Percentiles rank a stretch among this genome's conserved stretches.
phyloP scores from a whole-genome alignment of 2,797 vertebrate species.

The Poeciliopsis presidionis region DNA sequence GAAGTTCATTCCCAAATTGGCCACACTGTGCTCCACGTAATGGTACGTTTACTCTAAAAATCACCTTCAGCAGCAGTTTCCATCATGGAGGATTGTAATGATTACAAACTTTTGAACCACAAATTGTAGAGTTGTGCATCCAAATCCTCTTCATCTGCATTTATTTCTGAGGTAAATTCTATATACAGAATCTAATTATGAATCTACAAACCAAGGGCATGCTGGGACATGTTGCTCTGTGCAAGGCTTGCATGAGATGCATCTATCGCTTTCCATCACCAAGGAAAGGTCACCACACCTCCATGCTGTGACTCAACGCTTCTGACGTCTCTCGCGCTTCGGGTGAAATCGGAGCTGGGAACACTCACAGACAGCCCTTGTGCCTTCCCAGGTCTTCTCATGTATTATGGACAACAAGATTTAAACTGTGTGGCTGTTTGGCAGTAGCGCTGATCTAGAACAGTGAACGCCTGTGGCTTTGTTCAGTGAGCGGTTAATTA shows the following conservation, averaged over 20 bases:
- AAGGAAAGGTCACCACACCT: conserved; percentile 40
- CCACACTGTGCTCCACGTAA: conserved; percentile 16
- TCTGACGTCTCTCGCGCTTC: conserved; percentile 39
- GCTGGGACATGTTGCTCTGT: conserved; percentile 41
- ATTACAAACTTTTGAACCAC: conserved; percentile 46
- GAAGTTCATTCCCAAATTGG: neutral
- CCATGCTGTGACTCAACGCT: conserved; percentile 47
- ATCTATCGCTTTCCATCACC: conserved; percentile 40
- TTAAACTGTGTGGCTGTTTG: conserved; percentile 41
- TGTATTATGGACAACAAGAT: conserved; percentile 73
- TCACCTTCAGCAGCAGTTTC: conserved; percentile 10
- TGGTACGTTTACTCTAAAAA: conserved; percentile 25
- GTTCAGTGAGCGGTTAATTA: conserved; percentile 48
- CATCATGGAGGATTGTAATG: conserved; percentile 36
- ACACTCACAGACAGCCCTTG: conserved; percentile 33
- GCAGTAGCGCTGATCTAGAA: conserved; percentile 27
- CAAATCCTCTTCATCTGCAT: conserved; percentile 36
- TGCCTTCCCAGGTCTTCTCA: conserved; percentile 52
- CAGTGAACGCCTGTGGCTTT: conserved; percentile 34
- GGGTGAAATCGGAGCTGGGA: conserved; percentile 68
- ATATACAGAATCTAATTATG: conserved; percentile 50
- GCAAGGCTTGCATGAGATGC: conserved; percentile 38
- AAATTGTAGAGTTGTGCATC: conserved; percentile 34
- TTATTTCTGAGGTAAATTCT: conserved; percentile 14
- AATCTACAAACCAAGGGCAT: conserved; percentile 40